Evolutionary conservation across 2,888 invertebrate genomes (phyloP).

Genomic region (Drosophila pullipes): DNA sequence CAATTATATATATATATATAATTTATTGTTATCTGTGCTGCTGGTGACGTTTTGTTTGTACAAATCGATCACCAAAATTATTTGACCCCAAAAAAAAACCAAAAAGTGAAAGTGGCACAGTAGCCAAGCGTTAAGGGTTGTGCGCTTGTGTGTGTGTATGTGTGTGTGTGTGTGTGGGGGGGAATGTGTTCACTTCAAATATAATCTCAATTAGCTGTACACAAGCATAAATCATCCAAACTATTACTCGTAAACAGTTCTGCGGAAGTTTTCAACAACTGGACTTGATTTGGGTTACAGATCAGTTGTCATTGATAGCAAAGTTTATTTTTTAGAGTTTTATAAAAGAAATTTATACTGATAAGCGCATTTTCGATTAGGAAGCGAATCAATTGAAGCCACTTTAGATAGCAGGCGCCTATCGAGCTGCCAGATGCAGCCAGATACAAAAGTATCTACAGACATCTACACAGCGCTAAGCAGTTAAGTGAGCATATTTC

Average conservation of each 20-base stretch:
- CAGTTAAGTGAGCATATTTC: slow-evolving; percentile 2
- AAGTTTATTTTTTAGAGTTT: slow-evolving; percentile 18
- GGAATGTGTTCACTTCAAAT: slow-evolving; percentile 29
- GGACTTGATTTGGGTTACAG: slow-evolving; percentile 66
- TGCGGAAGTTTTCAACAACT: slow-evolving; percentile 49
- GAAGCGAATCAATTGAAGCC: slow-evolving; percentile 9
- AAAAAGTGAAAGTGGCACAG: slow-evolving; percentile 63
- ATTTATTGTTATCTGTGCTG: slow-evolving; percentile 48
- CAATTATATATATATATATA: slow-evolving; percentile 62
- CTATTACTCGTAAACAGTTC: slow-evolving; percentile 8
- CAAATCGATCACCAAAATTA: slow-evolving; percentile 68
- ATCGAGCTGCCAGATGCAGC: slow-evolving; percentile 1
- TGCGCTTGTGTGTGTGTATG: background rate
- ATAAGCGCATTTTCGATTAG: slow-evolving; percentile 35
- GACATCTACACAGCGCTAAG: no score
- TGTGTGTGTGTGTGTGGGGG: background rate
- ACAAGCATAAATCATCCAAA: slow-evolving; percentile 68
- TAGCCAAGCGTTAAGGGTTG: background rate
- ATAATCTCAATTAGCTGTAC: slow-evolving; percentile 71
- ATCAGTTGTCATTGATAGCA: slow-evolving; percentile 55
- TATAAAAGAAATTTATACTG: slow-evolving; percentile 22
- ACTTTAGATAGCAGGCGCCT: slow-evolving; percentile 43
- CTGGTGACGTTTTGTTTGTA: slow-evolving; percentile 65
- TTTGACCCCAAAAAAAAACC: slow-evolving; percentile 3
- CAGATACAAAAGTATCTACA: slow-evolving; percentile 26